These are phyloP conservation scores for Sinella curviseta DNA, from an alignment of 1,140 invertebrate genomes.

Conservation along the genomic window DNA sequence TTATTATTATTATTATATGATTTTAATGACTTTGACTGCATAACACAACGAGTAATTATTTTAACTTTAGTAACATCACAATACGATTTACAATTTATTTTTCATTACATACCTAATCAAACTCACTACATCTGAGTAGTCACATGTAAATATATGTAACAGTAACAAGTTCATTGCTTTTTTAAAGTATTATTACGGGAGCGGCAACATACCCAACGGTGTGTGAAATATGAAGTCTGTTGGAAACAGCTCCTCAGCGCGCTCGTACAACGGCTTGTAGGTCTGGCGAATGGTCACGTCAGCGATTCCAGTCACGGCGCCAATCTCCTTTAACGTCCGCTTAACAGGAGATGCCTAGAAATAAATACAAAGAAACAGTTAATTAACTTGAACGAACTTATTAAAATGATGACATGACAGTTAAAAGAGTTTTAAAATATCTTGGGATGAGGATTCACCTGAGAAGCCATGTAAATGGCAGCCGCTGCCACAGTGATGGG, in stretches of 20 bases:
- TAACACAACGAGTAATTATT: too few relatives aligned
- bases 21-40: too few relatives aligned
- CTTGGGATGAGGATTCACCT: conserved; percentile 60
- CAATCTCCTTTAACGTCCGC: conserved; percentile 95
- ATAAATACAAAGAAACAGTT: conserved; percentile 40
- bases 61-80: too few relatives aligned
- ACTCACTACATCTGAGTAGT: too few relatives aligned
- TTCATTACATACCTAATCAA: too few relatives aligned
- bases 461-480: conserved; percentile 99
- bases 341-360: conserved; percentile 88
- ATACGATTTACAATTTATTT: too few relatives aligned
- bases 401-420: not conserved
- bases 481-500: conserved; percentile 98
- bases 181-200: too few relatives aligned
- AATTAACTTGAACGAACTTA: too few relatives aligned
- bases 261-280: conserved; percentile 96
- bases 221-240: conserved; percentile 94
- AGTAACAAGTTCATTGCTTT: too few relatives aligned
- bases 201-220: conserved; percentile 89
- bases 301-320: conserved; percentile 96
- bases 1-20: too few relatives aligned
- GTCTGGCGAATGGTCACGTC: conserved; percentile 98
- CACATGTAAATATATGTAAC: too few relatives aligned
- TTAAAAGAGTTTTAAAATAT: not conserved
- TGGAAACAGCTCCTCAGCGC: conserved; percentile 88